phyloP scores from a whole-genome alignment of 2,888 invertebrate genomes.

The Saturnia pavonia region DNA sequence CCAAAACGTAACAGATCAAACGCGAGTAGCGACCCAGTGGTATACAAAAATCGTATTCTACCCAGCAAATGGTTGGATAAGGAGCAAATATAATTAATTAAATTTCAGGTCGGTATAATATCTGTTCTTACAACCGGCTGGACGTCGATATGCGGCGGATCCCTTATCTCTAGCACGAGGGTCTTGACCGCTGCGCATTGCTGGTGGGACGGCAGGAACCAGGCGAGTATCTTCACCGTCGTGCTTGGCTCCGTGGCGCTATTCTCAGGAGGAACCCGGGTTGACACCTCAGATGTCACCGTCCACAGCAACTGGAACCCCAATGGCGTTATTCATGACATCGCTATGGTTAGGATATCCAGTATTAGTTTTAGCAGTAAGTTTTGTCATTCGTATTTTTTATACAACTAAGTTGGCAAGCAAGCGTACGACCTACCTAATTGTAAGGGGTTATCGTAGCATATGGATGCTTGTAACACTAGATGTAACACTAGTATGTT shows the following conservation, averaged over 20 bases:
- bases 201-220: conserved; percentile 67
- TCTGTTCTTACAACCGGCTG: conserved; percentile 51
- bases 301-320: conserved; percentile 61
- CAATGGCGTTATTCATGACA: conserved; percentile 48
- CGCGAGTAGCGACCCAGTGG: too few relatives aligned
- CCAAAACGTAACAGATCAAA: too few relatives aligned
- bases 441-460: too few relatives aligned
- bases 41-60: too few relatives aligned
- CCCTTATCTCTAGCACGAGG: conserved; percentile 57
- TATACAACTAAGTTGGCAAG: too few relatives aligned
- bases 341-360: conserved; percentile 58
- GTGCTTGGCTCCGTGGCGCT: conserved; percentile 66
- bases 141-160: conserved; percentile 67
- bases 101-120: conserved; percentile 60
- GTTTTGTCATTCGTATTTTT: conserved; percentile 30
- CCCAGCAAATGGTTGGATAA: too few relatives aligned
- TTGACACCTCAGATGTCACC: conserved; percentile 47
- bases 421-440: too few relatives aligned
- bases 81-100: too few relatives aligned
- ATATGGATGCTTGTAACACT: too few relatives aligned
- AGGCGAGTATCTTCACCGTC: conserved; percentile 56
- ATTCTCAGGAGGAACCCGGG: conserved; percentile 65
- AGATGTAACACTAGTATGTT: too few relatives aligned
- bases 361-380: conserved; percentile 55
- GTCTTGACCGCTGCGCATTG: conserved; percentile 72